These are phyloP conservation scores for Saccostrea glomerata DNA, from an alignment of 1,140 invertebrate genomes.

Conservation along the genomic window DNA sequence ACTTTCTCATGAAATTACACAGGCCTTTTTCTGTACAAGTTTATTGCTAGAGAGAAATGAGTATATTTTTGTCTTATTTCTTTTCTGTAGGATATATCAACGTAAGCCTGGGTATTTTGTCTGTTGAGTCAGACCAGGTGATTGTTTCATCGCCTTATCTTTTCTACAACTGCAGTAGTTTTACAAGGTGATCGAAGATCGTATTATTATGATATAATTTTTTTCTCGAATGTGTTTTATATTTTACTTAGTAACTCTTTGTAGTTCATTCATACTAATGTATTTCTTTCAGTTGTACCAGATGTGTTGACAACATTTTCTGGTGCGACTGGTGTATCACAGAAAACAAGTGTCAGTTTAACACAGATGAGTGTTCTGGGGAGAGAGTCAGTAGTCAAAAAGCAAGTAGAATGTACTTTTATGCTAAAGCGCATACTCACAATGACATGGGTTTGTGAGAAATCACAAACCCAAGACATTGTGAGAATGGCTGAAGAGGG, in stretches of 20 bases:
- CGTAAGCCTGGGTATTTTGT: not conserved
- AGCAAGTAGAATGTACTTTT: slow-evolving; percentile 57
- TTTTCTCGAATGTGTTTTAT: too few relatives aligned
- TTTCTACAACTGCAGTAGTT: slow-evolving; percentile 71
- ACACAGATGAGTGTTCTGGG: slow-evolving; percentile 58
- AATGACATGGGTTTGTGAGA: too few relatives aligned
- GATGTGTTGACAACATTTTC: slow-evolving; percentile 64
- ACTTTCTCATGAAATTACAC: too few relatives aligned
- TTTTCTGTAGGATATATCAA: slow-evolving; percentile 25
- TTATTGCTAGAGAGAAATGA: not conserved
- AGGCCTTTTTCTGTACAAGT: too few relatives aligned
- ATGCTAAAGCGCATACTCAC: too few relatives aligned
- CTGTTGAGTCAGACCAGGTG: not conserved
- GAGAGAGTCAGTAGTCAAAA: slow-evolving; percentile 64
- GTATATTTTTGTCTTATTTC: not conserved
- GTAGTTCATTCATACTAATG: not conserved
- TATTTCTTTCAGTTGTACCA: slow-evolving; percentile 60
- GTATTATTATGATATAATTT: too few relatives aligned
- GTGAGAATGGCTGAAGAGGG: too few relatives aligned
- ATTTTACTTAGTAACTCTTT: not conserved
- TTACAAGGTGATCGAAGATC: slow-evolving; percentile 58
- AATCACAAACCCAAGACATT: too few relatives aligned
- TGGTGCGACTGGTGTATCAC: slow-evolving; percentile 72
- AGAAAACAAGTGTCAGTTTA: slow-evolving; percentile 68
- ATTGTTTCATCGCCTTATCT: slow-evolving; percentile 56